A percentile compares a stretch with the other conserved stretches of the same genome.
Evolutionary conservation across 2,113 vertebrate species (phyloP).

Genomic region (Spea multiplicata): DNA sequence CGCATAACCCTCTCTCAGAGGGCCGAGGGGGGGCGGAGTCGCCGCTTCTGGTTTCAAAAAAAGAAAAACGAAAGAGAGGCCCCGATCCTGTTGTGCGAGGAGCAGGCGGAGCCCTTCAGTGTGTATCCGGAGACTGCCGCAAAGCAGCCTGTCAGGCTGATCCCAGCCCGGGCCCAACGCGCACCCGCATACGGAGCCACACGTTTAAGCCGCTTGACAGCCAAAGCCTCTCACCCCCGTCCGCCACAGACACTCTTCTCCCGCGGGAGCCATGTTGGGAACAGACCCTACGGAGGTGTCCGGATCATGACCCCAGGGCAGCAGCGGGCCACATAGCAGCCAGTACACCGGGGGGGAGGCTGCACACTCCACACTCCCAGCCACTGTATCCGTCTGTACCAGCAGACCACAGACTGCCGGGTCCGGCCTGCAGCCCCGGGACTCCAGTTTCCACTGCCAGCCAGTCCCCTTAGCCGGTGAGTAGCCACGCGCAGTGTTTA

Average conservation of each 20-base stretch:
- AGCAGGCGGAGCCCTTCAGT: constrained; percentile 7
- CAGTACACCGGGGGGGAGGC: neutral
- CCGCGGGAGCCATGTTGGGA: constrained; percentile 27
- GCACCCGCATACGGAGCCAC: neutral
- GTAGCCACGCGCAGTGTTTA: no score
- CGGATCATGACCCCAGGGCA: constrained; percentile 6
- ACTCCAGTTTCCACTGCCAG: neutral
- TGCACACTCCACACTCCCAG: no score
- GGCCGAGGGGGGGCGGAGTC: constrained; percentile 17
- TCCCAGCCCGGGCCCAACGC: neutral
- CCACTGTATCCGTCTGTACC: no score
- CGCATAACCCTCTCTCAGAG: neutral
- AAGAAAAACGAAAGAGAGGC: neutral
- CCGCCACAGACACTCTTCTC: neutral
- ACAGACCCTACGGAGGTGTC: constrained; percentile 10
- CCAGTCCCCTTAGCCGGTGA: no score
- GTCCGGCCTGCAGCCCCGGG: neutral
- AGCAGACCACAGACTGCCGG: no score
- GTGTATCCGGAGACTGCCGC: neutral
- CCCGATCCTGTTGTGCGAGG: constrained; percentile 27
- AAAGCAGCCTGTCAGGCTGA: neutral
- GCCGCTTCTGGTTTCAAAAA: constrained; percentile 15
- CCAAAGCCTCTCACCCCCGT: neutral
- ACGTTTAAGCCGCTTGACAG: neutral
- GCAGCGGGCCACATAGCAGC: neutral